phyloP scores from a whole-genome alignment of 2,113 vertebrate species.

The Prochilodus magdalenae region DNA sequence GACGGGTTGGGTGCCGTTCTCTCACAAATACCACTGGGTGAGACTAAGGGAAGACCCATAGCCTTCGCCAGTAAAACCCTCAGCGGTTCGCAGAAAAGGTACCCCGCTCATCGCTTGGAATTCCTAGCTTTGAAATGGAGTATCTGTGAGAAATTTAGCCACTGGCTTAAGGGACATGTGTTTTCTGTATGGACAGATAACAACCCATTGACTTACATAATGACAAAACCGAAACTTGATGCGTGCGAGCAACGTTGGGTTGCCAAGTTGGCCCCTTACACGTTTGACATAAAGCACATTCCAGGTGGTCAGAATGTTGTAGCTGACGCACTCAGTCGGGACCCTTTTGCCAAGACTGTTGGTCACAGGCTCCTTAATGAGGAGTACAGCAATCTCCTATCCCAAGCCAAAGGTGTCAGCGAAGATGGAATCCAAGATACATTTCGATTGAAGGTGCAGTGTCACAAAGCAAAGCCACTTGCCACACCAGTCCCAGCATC shows the following conservation, averaged over 20 bases:
- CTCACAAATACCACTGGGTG: too few species aligned
- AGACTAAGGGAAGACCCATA: too few species aligned
- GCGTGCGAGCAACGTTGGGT: constrained; percentile 25
- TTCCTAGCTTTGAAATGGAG: too few species aligned
- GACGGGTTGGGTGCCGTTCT: too few species aligned
- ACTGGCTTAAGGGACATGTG: too few species aligned
- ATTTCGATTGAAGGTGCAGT: constrained; percentile 13
- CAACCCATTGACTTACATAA: background rate
- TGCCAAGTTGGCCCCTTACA: background rate
- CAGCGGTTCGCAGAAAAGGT: too few species aligned
- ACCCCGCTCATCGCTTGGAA: too few species aligned
- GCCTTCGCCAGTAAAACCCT: too few species aligned
- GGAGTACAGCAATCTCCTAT: background rate
- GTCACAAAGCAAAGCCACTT: background rate
- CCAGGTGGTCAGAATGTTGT: background rate
- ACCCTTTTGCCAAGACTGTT: constrained; percentile 9
- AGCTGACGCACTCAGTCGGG: background rate
- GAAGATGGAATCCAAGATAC: background rate
- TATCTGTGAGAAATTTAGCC: too few species aligned
- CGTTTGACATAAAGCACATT: constrained; percentile 19
- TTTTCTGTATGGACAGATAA: constrained; percentile 21
- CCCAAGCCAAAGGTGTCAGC: constrained; percentile 3
- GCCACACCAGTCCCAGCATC: too few species aligned
- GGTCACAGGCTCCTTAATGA: background rate
- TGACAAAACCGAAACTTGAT: constrained; percentile 12